Evolutionary conservation across 2,113 vertebrate genomes (phyloP), one percentile per base, ranked within the genome.

Genomic region (Speoplatyrhinus poulsoni): DNA sequence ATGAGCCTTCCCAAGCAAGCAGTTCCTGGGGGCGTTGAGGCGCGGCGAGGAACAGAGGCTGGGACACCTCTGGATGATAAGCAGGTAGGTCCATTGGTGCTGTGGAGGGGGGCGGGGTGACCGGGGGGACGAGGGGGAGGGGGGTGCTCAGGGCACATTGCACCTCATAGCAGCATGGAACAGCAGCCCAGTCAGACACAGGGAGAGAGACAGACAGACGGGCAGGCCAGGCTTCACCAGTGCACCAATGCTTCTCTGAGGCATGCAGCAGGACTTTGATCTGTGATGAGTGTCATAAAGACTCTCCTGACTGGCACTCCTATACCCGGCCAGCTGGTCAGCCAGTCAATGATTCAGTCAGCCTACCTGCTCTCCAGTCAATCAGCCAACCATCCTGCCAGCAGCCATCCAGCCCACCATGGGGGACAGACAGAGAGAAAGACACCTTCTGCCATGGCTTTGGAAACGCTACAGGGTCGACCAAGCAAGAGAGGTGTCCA

Each of bases 241-340:
- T 79, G 86, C 80, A 88, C 87, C 86, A 87, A 86, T 82, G 82
- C 68, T 61, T 75, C 82, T 83, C 77, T 65, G 78, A 89, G 82
- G 85, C 84, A 85, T 66, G 64, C 74, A 12, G 59, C 15, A 76
- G 90, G 90, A 93, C 93, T 93, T 93, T 74, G 91, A 70, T 89
- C 92, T 65, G 57, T 60, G 56, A 72, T 55, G 80, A 70, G 79
- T 47, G 86, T 90, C 86, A 91, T 93, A 93, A 92, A 93, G 85
- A 72, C 79, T 84, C 82, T 85, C 83, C 87, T 87, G 84, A 85
- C 76, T 87, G 93, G 88, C 92, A 92, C 90, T 87, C 93, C 93
- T 90, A 77, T 13, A 83, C 67, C 80, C 76, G 70, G 72, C 56
- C 70, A 76, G 76, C 77, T 60, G 66, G 63, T 46, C 16, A 61